Conservation (phyloP, 2,797 vertebrate species). For the Falco biarmicus region DNA sequence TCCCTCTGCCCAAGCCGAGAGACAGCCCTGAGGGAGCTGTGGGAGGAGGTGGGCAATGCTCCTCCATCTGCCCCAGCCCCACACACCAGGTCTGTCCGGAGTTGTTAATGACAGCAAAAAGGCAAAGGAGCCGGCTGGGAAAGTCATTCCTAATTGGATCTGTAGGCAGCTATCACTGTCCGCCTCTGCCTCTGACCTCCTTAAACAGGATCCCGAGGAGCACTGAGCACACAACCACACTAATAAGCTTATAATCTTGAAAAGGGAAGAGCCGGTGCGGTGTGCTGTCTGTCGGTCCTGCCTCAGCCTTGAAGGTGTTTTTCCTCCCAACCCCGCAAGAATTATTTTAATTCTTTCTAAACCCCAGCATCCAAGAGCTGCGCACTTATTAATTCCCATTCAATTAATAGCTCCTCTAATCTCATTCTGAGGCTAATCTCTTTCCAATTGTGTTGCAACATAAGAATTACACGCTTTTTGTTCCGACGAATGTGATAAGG, state of each 20-base stretch:
- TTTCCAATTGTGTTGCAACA: background rate
- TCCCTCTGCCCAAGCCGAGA: rapidly evolving
- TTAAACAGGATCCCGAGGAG: background rate
- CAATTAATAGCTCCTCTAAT: background rate
- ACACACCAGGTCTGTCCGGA: background rate
- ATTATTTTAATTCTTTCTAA: background rate
- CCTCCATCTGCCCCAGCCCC: background rate
- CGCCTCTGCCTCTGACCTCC: background rate
- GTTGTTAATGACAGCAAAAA: background rate
- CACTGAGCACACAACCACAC: background rate
- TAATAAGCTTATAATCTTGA: background rate
- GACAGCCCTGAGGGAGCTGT: background rate
- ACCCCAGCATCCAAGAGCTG: background rate
- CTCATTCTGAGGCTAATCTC: background rate
- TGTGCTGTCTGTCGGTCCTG: background rate
- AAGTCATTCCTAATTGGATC: background rate
- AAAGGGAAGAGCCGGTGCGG: background rate
- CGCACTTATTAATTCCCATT: background rate
- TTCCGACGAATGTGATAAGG: background rate
- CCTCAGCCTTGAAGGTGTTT: background rate
- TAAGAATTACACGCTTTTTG: background rate
- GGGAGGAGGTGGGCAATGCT: background rate
- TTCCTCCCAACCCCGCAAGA: background rate
- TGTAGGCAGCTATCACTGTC: background rate
- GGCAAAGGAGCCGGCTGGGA: background rate